Conservation (phyloP, 2,113 vertebrate species). For the Aix galericulata region DNA sequence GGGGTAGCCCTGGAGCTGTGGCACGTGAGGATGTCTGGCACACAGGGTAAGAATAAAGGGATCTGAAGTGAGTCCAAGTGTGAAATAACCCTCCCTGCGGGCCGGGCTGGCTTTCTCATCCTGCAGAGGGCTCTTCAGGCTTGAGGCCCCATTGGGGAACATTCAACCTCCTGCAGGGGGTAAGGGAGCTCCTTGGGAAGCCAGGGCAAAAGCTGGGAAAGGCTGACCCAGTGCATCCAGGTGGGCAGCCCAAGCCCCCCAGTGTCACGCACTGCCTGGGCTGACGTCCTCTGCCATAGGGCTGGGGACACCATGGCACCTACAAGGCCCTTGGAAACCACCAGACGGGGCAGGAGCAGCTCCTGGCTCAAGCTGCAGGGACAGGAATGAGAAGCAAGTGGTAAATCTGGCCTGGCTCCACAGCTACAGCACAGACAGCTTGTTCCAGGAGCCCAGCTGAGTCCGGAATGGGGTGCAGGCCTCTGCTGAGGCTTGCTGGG, state of each 20-base stretch:
- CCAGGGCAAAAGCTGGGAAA: not conserved
- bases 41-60: not conserved
- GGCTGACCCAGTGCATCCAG: fast-evolving
- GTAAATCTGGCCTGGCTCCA: not conserved
- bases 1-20: not conserved
- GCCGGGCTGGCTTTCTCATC: not conserved
- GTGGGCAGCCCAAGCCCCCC: not conserved
- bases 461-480: not conserved
- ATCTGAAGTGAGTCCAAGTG: fast-evolving
- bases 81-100: not conserved
- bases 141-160: not conserved
- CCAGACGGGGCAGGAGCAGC: not conserved
- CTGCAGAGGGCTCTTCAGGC: fast-evolving
- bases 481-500: fast-evolving
- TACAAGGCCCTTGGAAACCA: not conserved
- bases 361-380: not conserved
- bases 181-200: not conserved
- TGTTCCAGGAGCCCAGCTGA: not conserved
- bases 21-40: too few species aligned
- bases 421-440: not conserved
- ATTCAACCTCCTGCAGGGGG: not conserved
- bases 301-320: too few species aligned
- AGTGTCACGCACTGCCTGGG: not conserved
- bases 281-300: too few species aligned
- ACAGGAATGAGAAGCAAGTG: too few species aligned